These are phyloP conservation scores for Rhyacophila evoluta DNA, from an alignment of 2,888 invertebrate species.

Conservation along the genomic window DNA sequence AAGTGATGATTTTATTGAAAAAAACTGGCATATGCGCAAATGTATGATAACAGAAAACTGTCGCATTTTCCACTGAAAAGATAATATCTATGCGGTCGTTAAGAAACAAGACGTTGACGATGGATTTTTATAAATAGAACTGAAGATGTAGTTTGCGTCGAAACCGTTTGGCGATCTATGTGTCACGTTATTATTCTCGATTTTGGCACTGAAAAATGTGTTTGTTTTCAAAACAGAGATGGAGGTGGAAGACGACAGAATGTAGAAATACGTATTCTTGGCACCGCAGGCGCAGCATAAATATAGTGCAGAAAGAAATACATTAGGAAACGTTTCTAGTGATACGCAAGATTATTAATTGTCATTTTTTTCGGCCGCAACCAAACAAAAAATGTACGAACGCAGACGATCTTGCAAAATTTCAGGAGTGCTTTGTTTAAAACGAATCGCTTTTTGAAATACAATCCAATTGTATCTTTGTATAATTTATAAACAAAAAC, in stretches of 20 bases:
- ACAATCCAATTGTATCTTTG: too few species aligned
- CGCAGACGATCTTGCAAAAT: not conserved
- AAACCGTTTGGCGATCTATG: conserved; percentile 34
- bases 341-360: not conserved
- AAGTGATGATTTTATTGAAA: not conserved
- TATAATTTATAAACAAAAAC: too few species aligned
- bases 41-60: not conserved
- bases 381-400: not conserved
- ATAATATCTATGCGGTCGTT: conserved; percentile 5
- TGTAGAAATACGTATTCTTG: conserved; percentile 36
- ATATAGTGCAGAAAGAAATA: conserved; percentile 11
- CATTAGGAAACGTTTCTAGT: not conserved
- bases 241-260: conserved; percentile 27
- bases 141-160: conserved; percentile 19
- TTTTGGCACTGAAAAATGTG: conserved; percentile 51
- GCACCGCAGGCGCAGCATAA: not conserved
- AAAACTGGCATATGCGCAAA: not conserved
- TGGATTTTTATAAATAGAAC: not conserved
- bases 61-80: not conserved
- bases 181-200: conserved; percentile 47
- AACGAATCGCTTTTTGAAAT: too few species aligned
- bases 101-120: not conserved
- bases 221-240: conserved; percentile 37
- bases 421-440: too few species aligned
- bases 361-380: not conserved